phyloP scores from a whole-genome alignment of 2,797 vertebrate species.

The Leptatherina wallacei region DNA sequence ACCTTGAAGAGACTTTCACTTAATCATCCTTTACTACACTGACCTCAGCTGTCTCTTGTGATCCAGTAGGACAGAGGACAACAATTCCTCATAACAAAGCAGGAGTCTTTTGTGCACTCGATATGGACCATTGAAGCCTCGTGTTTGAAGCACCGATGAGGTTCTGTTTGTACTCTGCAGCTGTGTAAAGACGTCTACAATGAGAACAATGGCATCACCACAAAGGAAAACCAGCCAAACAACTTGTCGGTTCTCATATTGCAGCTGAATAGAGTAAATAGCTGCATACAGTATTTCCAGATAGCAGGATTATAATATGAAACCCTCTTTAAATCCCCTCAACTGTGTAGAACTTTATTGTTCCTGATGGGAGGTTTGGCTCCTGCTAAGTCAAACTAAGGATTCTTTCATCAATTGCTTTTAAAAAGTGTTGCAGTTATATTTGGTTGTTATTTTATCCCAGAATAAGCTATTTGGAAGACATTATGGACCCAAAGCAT shows the following conservation, averaged over 20 bases:
- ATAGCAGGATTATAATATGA: slow-evolving; percentile 1
- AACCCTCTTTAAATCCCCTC: not conserved
- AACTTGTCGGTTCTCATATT: not conserved
- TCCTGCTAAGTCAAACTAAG: slow-evolving; percentile 8
- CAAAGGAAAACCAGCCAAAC: slow-evolving; percentile 18
- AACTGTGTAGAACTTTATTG: not conserved
- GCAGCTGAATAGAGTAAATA: slow-evolving; percentile 1
- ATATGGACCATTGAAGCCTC: not conserved
- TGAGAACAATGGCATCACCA: slow-evolving; percentile 26
- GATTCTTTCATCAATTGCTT: slow-evolving; percentile 4
- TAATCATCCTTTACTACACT: not conserved
- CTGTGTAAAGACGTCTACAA: slow-evolving; percentile 36
- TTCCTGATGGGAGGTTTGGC: slow-evolving; percentile 1
- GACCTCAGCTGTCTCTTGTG: not conserved
- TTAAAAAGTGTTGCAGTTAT: slow-evolving; percentile 30
- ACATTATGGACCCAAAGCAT: slow-evolving; percentile 40
- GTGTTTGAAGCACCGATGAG: slow-evolving; percentile 16
- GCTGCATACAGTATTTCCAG: not conserved
- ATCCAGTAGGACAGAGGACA: not conserved
- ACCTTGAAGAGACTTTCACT: not conserved
- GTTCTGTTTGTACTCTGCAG: slow-evolving; percentile 42
- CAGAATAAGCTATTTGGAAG: slow-evolving; percentile 40
- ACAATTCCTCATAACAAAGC: not conserved
- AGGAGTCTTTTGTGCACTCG: slow-evolving; percentile 13
- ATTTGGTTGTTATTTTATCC: slow-evolving; percentile 27